Percentiles rank a stretch among this genome's conserved stretches.
These are phyloP conservation scores for Hafferia zeledoni DNA, from an alignment of 2,797 vertebrate species.

Conservation along the genomic window DNA sequence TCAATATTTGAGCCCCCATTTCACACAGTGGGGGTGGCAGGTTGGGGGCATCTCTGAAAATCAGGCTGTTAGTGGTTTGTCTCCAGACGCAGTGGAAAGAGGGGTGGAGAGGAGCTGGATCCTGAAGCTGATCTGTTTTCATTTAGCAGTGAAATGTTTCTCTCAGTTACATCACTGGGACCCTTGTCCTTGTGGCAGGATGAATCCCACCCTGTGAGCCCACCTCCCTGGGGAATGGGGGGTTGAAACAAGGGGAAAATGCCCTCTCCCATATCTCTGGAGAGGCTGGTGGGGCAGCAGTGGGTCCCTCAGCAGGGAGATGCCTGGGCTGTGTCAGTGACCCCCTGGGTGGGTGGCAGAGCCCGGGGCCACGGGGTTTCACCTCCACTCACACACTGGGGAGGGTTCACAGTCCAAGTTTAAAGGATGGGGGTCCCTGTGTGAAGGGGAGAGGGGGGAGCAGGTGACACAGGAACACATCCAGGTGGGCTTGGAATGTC, in stretches of 20 bases:
- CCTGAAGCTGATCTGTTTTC: too few relatives aligned
- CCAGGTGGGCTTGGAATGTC: too few relatives aligned
- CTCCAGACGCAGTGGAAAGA: not conserved
- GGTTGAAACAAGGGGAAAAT: not conserved
- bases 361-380: not conserved
- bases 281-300: not conserved
- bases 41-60: not conserved
- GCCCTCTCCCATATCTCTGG: not conserved
- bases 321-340: not conserved
- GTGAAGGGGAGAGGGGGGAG: not conserved
- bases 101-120: not conserved
- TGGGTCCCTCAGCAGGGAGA: not conserved
- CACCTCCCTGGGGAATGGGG: not conserved
- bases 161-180: fast-evolving
- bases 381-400: not conserved
- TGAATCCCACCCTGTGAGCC: not conserved
- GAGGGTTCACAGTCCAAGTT: not conserved
- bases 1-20: not conserved
- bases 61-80: not conserved
- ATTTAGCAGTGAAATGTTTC: not conserved
- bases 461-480: too few relatives aligned
- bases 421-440: not conserved
- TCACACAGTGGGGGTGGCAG: not conserved
- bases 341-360: fast-evolving
- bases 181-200: not conserved